A percentile compares a stretch with the other conserved stretches of the same genome.
phyloP scores from a whole-genome alignment of 2,888 invertebrate species.

The Mesorhabditis belari region DNA sequence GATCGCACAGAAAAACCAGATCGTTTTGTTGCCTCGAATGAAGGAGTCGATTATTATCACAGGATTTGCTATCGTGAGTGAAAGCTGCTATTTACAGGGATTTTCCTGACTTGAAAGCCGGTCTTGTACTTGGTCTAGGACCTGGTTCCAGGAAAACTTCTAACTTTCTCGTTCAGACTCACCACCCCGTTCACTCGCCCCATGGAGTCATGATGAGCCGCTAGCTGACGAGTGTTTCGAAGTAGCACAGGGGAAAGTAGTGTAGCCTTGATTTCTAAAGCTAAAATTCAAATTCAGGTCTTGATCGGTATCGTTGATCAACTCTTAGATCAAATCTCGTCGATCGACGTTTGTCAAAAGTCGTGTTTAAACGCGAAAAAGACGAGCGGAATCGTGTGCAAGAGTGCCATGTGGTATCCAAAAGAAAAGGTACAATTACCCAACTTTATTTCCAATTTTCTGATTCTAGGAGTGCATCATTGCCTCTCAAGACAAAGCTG shows the following conservation, averaged over 20 bases:
- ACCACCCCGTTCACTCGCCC: neutral
- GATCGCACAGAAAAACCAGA: neutral
- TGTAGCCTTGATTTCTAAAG: neutral
- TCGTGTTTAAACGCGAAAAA: neutral
- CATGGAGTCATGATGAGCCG: neutral
- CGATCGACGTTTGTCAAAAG: neutral
- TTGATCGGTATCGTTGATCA: neutral
- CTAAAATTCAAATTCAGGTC: neutral
- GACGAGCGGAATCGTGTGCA: constrained; percentile 6
- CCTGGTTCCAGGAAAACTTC: no score
- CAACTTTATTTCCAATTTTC: neutral
- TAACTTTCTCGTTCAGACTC: no score
- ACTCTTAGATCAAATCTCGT: neutral
- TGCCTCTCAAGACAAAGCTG: constrained; percentile 12
- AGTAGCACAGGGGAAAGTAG: neutral
- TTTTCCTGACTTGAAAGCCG: no score
- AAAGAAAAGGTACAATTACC: constrained; percentile 11
- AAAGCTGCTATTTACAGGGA: no score
- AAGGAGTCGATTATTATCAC: neutral
- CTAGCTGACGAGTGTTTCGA: neutral
- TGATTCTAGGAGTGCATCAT: constrained; percentile 17
- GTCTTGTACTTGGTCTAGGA: neutral
- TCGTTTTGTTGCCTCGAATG: neutral
- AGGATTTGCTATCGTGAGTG: neutral
- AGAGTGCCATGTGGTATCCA: constrained; percentile 15